phyloP scores from a whole-genome alignment of 1,140 invertebrate genomes.

The Saccostrea cuccullata region DNA sequence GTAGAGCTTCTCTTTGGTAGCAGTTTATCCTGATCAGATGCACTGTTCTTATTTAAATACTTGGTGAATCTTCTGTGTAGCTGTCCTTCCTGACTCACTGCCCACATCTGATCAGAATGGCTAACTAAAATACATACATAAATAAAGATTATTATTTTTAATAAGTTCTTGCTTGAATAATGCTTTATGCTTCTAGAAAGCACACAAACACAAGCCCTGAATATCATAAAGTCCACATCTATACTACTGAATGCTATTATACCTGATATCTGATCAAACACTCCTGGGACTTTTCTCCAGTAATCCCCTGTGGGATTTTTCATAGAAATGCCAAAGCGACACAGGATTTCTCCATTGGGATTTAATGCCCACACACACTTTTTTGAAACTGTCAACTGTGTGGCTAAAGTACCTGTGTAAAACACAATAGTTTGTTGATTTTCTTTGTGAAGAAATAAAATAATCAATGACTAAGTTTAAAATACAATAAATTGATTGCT shows the following conservation, averaged over 20 bases:
- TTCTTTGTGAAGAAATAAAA: too few relatives aligned
- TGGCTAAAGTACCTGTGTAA: slow-evolving; percentile 78
- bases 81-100: slow-evolving; percentile 68
- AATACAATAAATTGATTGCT: not conserved
- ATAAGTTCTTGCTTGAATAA: too few relatives aligned
- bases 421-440: not conserved
- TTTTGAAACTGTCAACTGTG: slow-evolving; percentile 80
- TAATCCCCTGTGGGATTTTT: slow-evolving; percentile 81
- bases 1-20: slow-evolving; percentile 10
- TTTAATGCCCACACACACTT: slow-evolving; percentile 81
- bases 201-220: too few relatives aligned
- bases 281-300: slow-evolving; percentile 81
- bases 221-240: too few relatives aligned
- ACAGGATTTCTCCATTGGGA: slow-evolving; percentile 79
- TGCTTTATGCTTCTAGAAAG: too few relatives aligned
- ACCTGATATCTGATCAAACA: slow-evolving; percentile 79
- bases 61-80: slow-evolving; percentile 65
- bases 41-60: slow-evolving; percentile 57
- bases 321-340: slow-evolving; percentile 79
- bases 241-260: slow-evolving; percentile 41
- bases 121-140: slow-evolving; percentile 60
- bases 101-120: slow-evolving; percentile 72
- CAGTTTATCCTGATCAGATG: not conserved
- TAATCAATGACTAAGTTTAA: slow-evolving; percentile 77
- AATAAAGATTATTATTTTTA: too few relatives aligned